Evolutionary conservation across 2,888 invertebrate species (phyloP).

Genomic region (Ferdinandea cuprea): DNA sequence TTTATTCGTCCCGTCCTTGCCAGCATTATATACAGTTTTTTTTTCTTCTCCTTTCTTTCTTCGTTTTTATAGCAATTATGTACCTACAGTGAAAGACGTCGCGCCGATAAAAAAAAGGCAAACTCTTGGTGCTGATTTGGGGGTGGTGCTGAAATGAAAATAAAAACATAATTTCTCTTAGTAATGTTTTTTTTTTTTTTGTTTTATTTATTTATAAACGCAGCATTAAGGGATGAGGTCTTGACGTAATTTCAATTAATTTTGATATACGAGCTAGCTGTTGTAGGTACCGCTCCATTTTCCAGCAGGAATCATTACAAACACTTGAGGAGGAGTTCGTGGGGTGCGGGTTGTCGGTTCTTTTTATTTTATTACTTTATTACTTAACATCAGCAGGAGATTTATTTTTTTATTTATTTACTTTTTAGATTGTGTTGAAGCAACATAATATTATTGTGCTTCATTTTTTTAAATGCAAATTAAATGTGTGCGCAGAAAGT

Average conservation of each 20-base stretch:
- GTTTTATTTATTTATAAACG: constrained; percentile 42
- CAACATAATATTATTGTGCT: constrained; percentile 17
- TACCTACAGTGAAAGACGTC: constrained; percentile 59
- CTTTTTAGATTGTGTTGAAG: constrained; percentile 18
- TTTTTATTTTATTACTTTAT: constrained; percentile 71
- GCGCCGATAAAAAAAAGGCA: constrained; percentile 59
- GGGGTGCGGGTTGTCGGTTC: constrained; percentile 9
- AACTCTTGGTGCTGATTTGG: constrained; percentile 14
- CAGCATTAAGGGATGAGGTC: constrained; percentile 65
- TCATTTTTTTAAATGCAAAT: constrained; percentile 44
- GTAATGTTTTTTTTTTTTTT: constrained; percentile 24
- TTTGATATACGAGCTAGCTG: constrained; percentile 65
- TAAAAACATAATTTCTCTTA: constrained; percentile 52
- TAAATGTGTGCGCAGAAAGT: constrained; percentile 21
- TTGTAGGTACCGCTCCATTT: constrained; percentile 26
- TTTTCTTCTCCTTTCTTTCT: constrained; percentile 56
- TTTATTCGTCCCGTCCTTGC: constrained; percentile 50
- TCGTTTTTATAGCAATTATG: constrained; percentile 54
- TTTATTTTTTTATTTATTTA: constrained; percentile 68
- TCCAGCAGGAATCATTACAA: constrained; percentile 15
- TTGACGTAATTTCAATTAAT: constrained; percentile 74
- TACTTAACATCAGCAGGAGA: constrained; percentile 69
- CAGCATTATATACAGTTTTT: constrained; percentile 28
- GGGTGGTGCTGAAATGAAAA: background rate
- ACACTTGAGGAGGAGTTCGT: constrained; percentile 45